Evolutionary conservation across 2,113 vertebrate genomes (phyloP), one percentile per base, ranked within the genome.

Genomic region (Pipa parva): DNA sequence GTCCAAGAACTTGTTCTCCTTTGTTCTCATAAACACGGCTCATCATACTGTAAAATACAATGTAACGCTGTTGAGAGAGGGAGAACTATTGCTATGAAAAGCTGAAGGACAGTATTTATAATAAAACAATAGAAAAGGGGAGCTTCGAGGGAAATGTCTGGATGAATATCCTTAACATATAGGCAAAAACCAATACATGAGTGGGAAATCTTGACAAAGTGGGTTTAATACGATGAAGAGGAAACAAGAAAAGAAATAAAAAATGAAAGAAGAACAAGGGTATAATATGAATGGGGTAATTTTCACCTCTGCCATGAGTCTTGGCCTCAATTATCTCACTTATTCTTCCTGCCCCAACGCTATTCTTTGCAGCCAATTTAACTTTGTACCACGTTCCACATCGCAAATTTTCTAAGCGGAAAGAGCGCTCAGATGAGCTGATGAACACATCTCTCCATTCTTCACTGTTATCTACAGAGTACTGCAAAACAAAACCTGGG

Each of bases 371-470:
- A 0, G 97, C 97, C 79, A 98, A 83, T 83, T 98, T 99, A 74
- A 98, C 93, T 86, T 99, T 99, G 83, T 99, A 99, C 97, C 96
- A 99, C 0, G 96, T 98, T 72, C 97, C 97, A 0, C 97, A 98
- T 75, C 94, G 92, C 75, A 99, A 89, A 84, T 93, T 95, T 76
- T 97, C 96, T 80, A 99, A 76, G 82, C 93, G 93, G 79, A 95
- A 98, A 71, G 95, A 93, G 24, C 94, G 92, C 80, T 99, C 95
- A 0, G 84, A 87, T 5, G 97, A 96, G 81, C 93, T 95, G 81
- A 99, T 96, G 78, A 98, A 95, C 56, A 97, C 93, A 0, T 98
- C 96, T 76, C 92, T 93, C 97, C 96, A 99, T 74, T 97, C 94
- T 84, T 99, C 97, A 0, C 95, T 97, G 87, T 98, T 97, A 84